Conservation (phyloP, 1,140 invertebrate species). For the Lasaia peninsularis region DNA sequence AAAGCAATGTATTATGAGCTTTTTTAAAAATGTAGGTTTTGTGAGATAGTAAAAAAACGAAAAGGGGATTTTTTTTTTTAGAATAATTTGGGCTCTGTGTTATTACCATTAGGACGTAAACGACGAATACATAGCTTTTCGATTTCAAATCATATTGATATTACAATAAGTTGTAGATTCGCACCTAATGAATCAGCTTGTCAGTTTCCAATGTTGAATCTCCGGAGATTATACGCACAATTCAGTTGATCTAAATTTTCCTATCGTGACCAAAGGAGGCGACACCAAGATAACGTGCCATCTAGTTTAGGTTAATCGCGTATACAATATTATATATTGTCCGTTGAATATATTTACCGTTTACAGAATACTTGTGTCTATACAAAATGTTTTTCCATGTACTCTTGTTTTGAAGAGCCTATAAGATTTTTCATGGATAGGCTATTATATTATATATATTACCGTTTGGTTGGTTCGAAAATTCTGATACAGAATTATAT, state of each 20-base stretch:
- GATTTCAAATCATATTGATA: background rate
- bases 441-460: slow-evolving; percentile 47
- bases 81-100: background rate
- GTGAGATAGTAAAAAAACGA: background rate
- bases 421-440: slow-evolving; percentile 62
- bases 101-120: too few species aligned
- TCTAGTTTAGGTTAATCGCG: slow-evolving; percentile 78
- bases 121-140: background rate
- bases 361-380: slow-evolving; percentile 78
- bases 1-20: background rate
- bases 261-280: slow-evolving; percentile 71
- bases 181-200: background rate
- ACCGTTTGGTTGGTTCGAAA: slow-evolving; percentile 54
- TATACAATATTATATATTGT: slow-evolving; percentile 78
- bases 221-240: slow-evolving; percentile 51
- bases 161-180: background rate
- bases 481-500: slow-evolving; percentile 50
- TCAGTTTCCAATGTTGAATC: background rate
- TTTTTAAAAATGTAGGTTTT: too few species aligned
- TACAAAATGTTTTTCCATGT: slow-evolving; percentile 76
- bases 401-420: slow-evolving; percentile 79
- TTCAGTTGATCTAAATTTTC: slow-evolving; percentile 63
- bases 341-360: slow-evolving; percentile 79
- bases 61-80: slow-evolving; percentile 5
- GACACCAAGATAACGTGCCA: slow-evolving; percentile 77